A percentile compares a stretch with the other conserved stretches of the same genome.
phyloP scores from a whole-genome alignment of 2,113 vertebrate genomes.

The Labeo rohita region DNA sequence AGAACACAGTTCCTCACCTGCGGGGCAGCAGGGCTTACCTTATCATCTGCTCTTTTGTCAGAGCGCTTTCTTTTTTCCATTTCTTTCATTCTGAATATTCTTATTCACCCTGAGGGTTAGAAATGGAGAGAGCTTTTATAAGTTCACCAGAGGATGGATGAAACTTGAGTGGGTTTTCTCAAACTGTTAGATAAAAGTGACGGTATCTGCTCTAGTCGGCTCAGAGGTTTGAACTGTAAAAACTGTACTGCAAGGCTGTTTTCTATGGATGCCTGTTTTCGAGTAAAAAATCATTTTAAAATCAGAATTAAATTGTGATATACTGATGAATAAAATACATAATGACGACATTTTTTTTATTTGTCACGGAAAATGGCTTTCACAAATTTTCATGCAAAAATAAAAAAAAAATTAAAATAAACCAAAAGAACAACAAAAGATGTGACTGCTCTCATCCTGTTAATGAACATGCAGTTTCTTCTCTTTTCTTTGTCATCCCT shows the following conservation, averaged over 20 bases:
- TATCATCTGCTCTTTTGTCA: constrained; percentile 41
- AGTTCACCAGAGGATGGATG: not conserved
- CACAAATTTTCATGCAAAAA: not conserved
- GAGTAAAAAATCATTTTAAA: not conserved
- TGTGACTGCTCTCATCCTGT: not conserved
- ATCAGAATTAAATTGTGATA: not conserved
- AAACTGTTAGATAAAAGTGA: constrained; percentile 9
- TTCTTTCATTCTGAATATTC: constrained; percentile 41
- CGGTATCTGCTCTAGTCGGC: not conserved
- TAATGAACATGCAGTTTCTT: constrained; percentile 4
- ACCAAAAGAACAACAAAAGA: not conserved
- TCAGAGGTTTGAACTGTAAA: not conserved
- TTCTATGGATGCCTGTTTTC: not conserved
- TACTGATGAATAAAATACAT: not conserved
- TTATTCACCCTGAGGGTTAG: constrained; percentile 6
- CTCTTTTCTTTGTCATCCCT: constrained; percentile 3
- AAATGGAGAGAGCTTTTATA: constrained; percentile 22
- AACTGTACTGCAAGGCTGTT: not conserved
- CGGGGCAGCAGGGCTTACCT: constrained; percentile 1
- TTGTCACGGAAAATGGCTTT: not conserved
- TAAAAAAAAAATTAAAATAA: not conserved
- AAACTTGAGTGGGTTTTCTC: constrained; percentile 22
- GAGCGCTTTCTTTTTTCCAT: not conserved
- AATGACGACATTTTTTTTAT: not conserved
- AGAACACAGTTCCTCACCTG: constrained; percentile 19